Evolutionary conservation across 92 coral and sea anemone species (phyloP), one percentile per base, ranked within the genome.

Genomic region (Epizoanthus stellaris): DNA sequence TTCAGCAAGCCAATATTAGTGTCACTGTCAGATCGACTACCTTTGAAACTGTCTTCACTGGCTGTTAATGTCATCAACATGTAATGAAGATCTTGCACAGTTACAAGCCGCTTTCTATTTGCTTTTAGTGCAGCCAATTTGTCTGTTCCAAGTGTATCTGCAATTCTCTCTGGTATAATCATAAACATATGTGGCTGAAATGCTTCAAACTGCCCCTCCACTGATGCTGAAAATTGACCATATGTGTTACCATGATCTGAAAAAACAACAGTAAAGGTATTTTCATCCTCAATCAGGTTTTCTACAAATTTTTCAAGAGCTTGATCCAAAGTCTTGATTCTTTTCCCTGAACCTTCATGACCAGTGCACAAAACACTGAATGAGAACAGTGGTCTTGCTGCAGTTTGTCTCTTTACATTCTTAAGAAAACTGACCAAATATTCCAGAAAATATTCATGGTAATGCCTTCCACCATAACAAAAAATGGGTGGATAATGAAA

Each of bases 161-260:
- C 89, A 69, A 90, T 77, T 64, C 70, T 61, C 12, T 79, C 54
- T 67, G 98, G 93, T 59, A 92, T 54, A 45, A 94, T 49, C 75
- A 92, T 88, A 69, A 94, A 94, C 39, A 92, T 25, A 77, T 90
- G 85, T 34, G 98, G 98, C 17, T 90, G 90, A 77, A 85, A 94
- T n/a, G 88, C 86, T 81, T 94, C 98, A 71, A 90, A 88, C 67
- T 88, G 82, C 47, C 98, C 98, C 16, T 90, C 95, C 81, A 88
- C 83, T 30, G 94, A 90, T 11, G 47, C 86, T 13, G 90, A 91
- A 65, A 80, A 94, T 30, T 58, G 30, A 17, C 93, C 94, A 84
- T 87, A 91, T 2, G 91, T 92, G 53, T 94, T 93, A 0, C 98
- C 98, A 76, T 94, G 98, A 69, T 90, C 95, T 15, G 98, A 94